Base-by-base conservation (phyloP, 2,797 vertebrate genomes). In the Crax fasciolata region DNA sequence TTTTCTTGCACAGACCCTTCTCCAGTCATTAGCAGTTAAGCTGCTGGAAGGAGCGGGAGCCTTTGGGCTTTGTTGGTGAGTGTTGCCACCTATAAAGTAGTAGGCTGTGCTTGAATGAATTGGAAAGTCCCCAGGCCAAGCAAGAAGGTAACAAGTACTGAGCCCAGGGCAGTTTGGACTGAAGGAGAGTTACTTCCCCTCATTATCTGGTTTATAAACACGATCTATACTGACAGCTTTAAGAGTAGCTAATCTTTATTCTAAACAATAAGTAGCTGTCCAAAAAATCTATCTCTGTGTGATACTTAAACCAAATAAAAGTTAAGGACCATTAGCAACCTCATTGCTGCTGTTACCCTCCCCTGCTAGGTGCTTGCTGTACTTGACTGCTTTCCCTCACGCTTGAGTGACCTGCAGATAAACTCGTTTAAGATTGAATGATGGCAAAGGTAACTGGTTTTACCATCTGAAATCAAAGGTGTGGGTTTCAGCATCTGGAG, bases 131-230 rank as follows among this genome's bases (percentile, higher is more conserved):
- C 7, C 30, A 55, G n/a, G 39, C n/a, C 27, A 44, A 35, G 13
- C 6, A 57, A 61, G 38, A 77, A 51, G 19, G 15, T 59, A n/a
- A 72, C 2, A 46, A 62, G 73, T 72, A 46, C 21, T 25, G 39
- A 88, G 52, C 41, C 41, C 8, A 43, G 38, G 30, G 48, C 38
- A 48, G 20, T 68, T 81, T 57, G n/a, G 23, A 9, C 61, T 75
- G 75, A 83, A 57, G 18, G 24, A 11, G 0, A 10, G 16, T 76
- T 81, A 6, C 13, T 87, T 86, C 25, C 38, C 39, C 66, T 79
- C 0, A 0, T 65, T 67, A 51, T 2, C 19, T 59, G 30, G n/a
- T 48, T 54, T 54, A 39, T 48, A 44, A 81, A 65, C 0, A 0
- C 75, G 11, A 48, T 75, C 20, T 90, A 0, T 46, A 73, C 7